Evolutionary conservation across 2,113 vertebrate species (phyloP).

Genomic region (Lampris megalopsis): DNA sequence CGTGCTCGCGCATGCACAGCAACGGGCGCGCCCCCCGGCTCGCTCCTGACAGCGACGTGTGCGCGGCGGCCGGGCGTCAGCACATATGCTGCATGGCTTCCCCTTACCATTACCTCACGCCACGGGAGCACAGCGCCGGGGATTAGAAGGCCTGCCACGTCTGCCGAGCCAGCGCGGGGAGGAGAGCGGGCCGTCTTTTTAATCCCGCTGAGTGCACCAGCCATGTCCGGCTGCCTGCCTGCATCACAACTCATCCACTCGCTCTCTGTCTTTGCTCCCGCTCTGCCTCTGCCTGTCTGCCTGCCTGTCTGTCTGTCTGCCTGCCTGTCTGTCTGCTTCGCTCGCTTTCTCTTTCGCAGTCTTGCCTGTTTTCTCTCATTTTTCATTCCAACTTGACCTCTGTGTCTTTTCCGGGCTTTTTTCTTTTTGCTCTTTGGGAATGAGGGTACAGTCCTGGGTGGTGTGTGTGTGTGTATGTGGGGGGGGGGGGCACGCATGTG

Average conservation of each 20-base stretch:
- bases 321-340: background rate
- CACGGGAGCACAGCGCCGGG: conserved; percentile 61
- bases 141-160: conserved; percentile 75
- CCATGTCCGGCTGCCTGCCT: conserved; percentile 66
- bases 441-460: too few relatives aligned
- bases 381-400: conserved; percentile 25
- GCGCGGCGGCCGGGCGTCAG: conserved; percentile 40
- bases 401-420: conserved; percentile 41
- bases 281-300: conserved; percentile 6
- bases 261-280: conserved; percentile 39
- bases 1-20: background rate
- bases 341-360: too few relatives aligned
- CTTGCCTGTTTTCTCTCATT: conserved; percentile 17
- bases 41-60: background rate
- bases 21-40: too few relatives aligned
- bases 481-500: background rate
- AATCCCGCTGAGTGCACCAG: conserved; percentile 74
- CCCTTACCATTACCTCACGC: conserved; percentile 59
- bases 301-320: background rate
- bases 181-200: conserved; percentile 65
- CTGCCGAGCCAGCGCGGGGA: conserved; percentile 67
- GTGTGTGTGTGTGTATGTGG: background rate
- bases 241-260: conserved; percentile 63
- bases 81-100: conserved; percentile 55
- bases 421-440: background rate